Evolutionary conservation across 2,888 invertebrate species (phyloP), one percentile per base, ranked within the genome.

Genomic region (Ophion ventricosus): DNA sequence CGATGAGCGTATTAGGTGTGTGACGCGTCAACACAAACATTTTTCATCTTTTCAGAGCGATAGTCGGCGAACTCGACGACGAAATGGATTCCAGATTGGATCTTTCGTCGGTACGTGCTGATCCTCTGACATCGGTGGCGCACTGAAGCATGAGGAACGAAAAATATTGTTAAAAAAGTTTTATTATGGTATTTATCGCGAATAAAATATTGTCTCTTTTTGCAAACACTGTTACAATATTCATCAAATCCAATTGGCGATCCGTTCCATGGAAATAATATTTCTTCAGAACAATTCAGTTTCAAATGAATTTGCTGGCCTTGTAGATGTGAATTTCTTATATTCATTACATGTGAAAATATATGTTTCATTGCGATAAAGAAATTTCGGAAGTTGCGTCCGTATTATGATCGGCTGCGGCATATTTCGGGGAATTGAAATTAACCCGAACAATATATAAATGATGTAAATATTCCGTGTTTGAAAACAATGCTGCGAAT

Each of bases 61-160:
- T 98, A 63, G 96, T 98, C 85, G 97, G 97, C 61, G 96, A 97
- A 93, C 95, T 98, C 89, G 97, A 98, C 91, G 97, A 98, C 91
- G 96, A 96, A 85, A 95, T 97, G 88, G 97, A 98, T 92, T 96
- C 97, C 85, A 95, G 97, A 91, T 93, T 97, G 89, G 97, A 97
- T 92, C 95, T 97, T 88, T 95, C 96, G 35, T 96, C 96, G 88
- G 97, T 98, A 88, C 96, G 97, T 93, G 97, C 97, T 73, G 97
- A 98, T 93, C 97, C 97, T 0, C 93, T 98, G 86, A 97, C 96
- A 90, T 95, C 97, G 77, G 97, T 98, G 88, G 96, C 96, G 86
- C 97, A 97, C 94, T 97, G 92, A 93, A 69, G 29, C 17, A 43
- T 43, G 26, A 11, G 26, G 23, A 43, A 35, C 17, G 25, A 56